phyloP scores from a whole-genome alignment of 2,888 invertebrate genomes.

The Drosophila recens region DNA sequence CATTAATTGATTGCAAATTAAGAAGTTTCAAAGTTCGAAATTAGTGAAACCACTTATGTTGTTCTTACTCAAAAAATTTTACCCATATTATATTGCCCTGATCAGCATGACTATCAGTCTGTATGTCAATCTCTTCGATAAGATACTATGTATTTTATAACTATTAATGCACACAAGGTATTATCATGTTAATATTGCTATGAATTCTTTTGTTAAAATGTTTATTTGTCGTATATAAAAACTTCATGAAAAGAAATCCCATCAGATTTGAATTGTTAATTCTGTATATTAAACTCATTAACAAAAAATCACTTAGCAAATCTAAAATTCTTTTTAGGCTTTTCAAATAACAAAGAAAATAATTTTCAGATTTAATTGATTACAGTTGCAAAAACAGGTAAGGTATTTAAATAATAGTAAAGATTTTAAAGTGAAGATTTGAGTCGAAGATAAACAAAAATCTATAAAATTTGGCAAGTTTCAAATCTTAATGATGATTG shows the following conservation, averaged over 20 bases:
- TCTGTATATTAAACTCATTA: neutral
- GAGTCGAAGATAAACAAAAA: neutral
- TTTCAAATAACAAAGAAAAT: neutral
- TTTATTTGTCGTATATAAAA: slow-evolving; percentile 1
- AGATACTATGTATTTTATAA: neutral
- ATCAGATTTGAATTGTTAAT: slow-evolving; percentile 6
- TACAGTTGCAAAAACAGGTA: neutral
- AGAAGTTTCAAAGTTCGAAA: no score
- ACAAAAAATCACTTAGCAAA: neutral
- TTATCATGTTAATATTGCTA: slow-evolving; percentile 1
- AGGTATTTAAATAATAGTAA: neutral
- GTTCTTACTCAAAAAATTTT: no score
- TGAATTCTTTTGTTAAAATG: slow-evolving; percentile 12
- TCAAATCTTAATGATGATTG: neutral
- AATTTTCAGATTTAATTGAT: slow-evolving; percentile 7
- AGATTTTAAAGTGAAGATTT: neutral
- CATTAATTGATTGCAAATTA: no score
- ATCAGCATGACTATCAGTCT: no score
- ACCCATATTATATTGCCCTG: no score
- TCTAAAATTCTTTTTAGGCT: neutral
- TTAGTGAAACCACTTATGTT: no score
- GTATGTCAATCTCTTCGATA: no score
- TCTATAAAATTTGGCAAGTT: no score
- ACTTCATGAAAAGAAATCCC: neutral
- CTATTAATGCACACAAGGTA: neutral